These are phyloP conservation scores for Lepisosteus osseus DNA, from an alignment of 2,113 vertebrate genomes.

Conservation along the genomic window DNA sequence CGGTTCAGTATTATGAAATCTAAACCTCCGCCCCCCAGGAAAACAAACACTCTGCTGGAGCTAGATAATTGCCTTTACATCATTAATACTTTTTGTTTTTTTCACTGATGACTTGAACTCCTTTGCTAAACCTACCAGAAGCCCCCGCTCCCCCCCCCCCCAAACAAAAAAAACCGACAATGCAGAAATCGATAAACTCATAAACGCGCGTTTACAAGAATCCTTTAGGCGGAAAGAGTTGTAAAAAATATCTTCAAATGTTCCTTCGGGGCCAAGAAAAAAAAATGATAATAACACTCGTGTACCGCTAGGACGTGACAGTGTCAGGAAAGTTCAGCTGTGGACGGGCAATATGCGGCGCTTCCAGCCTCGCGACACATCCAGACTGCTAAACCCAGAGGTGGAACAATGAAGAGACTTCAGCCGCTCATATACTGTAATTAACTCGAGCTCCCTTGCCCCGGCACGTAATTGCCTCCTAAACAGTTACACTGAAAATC, in stretches of 20 bases:
- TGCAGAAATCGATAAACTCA: too few species aligned
- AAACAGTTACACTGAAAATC: conserved; percentile 14
- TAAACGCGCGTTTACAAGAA: too few species aligned
- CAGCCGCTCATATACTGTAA: conserved; percentile 8
- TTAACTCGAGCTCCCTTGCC: conserved; percentile 17
- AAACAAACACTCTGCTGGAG: too few species aligned
- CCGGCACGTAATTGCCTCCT: conserved; percentile 17
- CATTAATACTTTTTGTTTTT: too few species aligned
- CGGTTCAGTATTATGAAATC: too few species aligned
- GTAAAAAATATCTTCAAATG: conserved; percentile 5
- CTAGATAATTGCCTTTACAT: too few species aligned
- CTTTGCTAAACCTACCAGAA: too few species aligned
- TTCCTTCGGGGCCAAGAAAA: conserved; percentile 1
- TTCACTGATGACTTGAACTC: too few species aligned
- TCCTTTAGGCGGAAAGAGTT: too few species aligned
- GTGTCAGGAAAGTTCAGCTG: conserved; percentile 7
- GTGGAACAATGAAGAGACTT: conserved; percentile 4
- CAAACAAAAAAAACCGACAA: neutral
- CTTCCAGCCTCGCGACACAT: neutral
- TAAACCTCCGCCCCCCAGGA: too few species aligned
- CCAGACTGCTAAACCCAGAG: conserved; percentile 6
- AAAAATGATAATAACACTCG: neutral
- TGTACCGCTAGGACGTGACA: conserved; percentile 1
- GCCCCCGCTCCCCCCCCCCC: neutral
- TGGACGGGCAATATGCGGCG: neutral